phyloP scores from a whole-genome alignment of 1,140 invertebrate species.

The Bombus ignitus region DNA sequence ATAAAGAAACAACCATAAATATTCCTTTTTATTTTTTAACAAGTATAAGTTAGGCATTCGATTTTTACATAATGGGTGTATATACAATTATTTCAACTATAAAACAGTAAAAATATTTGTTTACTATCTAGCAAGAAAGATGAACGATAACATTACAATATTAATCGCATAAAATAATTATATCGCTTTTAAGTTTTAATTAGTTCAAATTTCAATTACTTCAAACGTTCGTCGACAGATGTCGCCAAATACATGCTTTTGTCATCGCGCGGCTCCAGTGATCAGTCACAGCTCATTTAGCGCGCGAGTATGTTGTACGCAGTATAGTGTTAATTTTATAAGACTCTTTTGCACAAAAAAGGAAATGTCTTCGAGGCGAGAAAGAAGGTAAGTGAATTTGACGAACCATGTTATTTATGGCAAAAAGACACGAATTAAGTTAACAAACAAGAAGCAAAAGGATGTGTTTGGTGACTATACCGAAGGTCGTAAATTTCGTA shows the following conservation, averaged over 20 bases:
- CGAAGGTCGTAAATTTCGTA: not conserved
- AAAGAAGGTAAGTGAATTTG: not conserved
- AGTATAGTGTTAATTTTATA: not conserved
- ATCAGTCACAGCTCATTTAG: conserved; percentile 39
- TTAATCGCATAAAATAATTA: not conserved
- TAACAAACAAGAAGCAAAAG: accelerated
- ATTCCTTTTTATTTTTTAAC: not conserved
- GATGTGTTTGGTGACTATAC: accelerated
- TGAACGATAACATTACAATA: not conserved
- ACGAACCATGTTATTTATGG: not conserved
- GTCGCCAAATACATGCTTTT: not conserved
- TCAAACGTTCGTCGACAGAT: not conserved
- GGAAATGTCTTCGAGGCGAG: not conserved
- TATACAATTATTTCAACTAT: not conserved
- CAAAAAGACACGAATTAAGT: not conserved
- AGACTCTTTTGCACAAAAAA: not conserved
- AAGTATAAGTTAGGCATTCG: not conserved
- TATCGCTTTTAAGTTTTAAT: not conserved
- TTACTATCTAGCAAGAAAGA: not conserved
- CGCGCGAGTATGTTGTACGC: not conserved
- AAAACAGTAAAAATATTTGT: too few species aligned
- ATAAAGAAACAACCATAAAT: not conserved
- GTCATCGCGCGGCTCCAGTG: not conserved
- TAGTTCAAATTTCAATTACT: not conserved
- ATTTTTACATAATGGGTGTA: not conserved